These are phyloP conservation scores for Pipistrellus kuhlii DNA, from an alignment of 2,797 vertebrate species.

Conservation along the genomic window DNA sequence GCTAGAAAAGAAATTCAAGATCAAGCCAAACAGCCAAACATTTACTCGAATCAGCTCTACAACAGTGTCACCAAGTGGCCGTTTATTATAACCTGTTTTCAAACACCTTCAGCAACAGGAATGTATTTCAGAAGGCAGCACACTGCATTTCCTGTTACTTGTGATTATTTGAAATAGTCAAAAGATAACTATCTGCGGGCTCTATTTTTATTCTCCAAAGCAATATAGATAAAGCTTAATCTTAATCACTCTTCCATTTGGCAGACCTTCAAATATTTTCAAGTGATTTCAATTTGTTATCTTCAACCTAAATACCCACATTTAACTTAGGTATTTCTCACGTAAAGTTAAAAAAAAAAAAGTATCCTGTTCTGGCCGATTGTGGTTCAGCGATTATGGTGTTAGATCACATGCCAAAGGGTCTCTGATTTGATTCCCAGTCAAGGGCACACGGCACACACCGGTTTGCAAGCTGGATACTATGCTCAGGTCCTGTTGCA, in stretches of 20 bases:
- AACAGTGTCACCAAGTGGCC: conserved; percentile 74
- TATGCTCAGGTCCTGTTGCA: no score
- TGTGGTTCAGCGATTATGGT: no score
- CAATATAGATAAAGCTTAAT: background rate
- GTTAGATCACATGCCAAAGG: no score
- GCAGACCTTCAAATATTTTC: conserved; percentile 54
- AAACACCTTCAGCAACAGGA: background rate
- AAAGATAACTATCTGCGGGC: background rate
- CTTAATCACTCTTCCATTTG: background rate
- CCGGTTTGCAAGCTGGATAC: no score
- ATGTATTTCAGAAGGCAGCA: background rate
- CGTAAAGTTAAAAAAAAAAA: background rate
- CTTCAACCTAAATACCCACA: background rate
- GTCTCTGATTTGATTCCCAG: no score
- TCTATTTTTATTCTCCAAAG: conserved; percentile 23
- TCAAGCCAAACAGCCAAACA: background rate
- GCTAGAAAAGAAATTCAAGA: conserved; percentile 40
- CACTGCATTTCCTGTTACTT: background rate
- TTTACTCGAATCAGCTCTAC: conserved; percentile 21
- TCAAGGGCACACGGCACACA: no score
- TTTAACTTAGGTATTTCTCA: conserved; percentile 35
- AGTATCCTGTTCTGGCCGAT: no score
- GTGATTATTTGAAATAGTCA: background rate
- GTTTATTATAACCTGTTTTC: background rate
- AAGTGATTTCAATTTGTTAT: background rate